Evolutionary conservation across 2,888 invertebrate genomes (phyloP), one percentile per base, ranked within the genome.

Genomic region (Drosophila fungiperda): DNA sequence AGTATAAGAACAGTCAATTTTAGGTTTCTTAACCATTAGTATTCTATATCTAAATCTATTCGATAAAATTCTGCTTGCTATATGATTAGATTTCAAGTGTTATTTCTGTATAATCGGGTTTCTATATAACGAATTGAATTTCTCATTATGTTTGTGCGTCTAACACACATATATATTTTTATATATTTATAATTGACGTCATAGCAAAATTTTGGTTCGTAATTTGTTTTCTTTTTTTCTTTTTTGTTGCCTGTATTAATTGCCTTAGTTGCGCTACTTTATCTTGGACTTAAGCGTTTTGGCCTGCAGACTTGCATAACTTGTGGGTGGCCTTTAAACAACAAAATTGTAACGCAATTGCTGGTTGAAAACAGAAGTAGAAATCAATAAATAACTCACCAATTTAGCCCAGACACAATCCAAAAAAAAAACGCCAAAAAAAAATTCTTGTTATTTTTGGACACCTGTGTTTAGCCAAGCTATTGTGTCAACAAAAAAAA

Each of bases 251-350:
- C 8, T 4, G 8, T 60, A 45, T 60, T 15, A 38, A 50, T 52
- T 40, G 38, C n/a, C 5, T 50, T 23, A n/a, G 42, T 17, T 67
- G 42, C 26, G 58, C n/a, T 45, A 8, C 59, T 59, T 72, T 68
- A 60, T 68, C 68, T 38, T 40, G 49, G 49, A 3, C 49, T 54
- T 63, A 35, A 40, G 35, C 15, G 23, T n/a, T 17, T 49, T 49
- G 4, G 48, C 23, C 45, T 3, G 8, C 45, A 23, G 50, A 26
- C 40, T 52, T 33, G 26, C 35, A 49, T 38, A 12, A 45, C 33
- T 58, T 45, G 8, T 17, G 26, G 26, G 17, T 11, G 23, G n/a
- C 11, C 15, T 26, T 32, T 15, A 50, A 55, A 20, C 9, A 72
- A 26, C 3, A 23, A 38, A 8, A 38, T 40, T n/a, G 1, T 15